Percentiles rank a stretch among this genome's conserved stretches.
Conservation (phyloP, 2,888 invertebrate genomes). For the Philaethria dido region DNA sequence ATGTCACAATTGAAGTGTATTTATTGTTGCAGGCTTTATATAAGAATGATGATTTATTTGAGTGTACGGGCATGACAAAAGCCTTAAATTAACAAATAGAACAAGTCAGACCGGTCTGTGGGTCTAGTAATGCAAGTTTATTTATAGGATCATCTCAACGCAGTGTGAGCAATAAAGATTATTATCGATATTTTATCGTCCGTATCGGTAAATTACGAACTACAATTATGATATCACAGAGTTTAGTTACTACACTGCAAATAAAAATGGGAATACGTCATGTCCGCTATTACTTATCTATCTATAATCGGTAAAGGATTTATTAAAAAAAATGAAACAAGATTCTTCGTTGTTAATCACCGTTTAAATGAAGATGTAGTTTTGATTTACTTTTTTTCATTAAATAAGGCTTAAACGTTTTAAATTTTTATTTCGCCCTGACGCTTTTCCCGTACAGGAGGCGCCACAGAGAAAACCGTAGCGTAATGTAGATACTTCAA, state of each 20-base stretch:
- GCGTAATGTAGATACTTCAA: too few relatives aligned
- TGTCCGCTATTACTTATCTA: conserved; percentile 1
- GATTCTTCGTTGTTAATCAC: too few relatives aligned
- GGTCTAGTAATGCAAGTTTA: conserved; percentile 43
- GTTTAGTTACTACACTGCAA: conserved; percentile 40
- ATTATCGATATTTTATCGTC: conserved; percentile 46
- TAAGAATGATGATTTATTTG: conserved; percentile 37
- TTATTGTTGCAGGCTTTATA: conserved; percentile 29
- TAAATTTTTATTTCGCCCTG: too few relatives aligned
- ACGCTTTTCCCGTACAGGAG: too few relatives aligned
- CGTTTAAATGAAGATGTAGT: too few relatives aligned
- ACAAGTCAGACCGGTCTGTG: conserved; percentile 41
- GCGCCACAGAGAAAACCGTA: too few relatives aligned
- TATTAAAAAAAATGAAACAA: too few relatives aligned
- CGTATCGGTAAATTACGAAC: conserved; percentile 45
- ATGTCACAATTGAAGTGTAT: conserved; percentile 18
- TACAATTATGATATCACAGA: conserved; percentile 45
- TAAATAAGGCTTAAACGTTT: too few relatives aligned
- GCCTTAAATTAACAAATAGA: conserved; percentile 45
- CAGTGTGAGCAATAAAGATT: conserved; percentile 43
- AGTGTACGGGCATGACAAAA: conserved; percentile 41
- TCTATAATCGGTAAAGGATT: too few relatives aligned
- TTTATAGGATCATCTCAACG: conserved; percentile 46
- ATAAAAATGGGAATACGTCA: conserved; percentile 37
- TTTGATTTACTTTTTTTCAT: too few relatives aligned